phyloP scores from a whole-genome alignment of 2,113 vertebrate genomes.

The Dromiciops gliroides region DNA sequence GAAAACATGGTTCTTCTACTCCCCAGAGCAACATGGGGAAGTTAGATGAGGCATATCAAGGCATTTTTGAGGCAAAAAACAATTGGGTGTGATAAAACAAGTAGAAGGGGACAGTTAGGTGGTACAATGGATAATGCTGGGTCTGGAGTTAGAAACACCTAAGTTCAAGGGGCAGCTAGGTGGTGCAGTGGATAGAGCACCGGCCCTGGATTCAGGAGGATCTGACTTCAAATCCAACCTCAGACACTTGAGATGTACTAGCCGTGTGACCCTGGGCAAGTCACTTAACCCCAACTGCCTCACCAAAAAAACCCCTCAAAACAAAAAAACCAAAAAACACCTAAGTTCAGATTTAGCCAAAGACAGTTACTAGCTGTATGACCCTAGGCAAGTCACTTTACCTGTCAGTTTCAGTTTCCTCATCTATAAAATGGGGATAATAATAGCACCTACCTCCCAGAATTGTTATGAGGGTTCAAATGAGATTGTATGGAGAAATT shows the following conservation, averaged over 20 bases:
- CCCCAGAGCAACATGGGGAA: background rate
- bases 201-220: too few relatives aligned
- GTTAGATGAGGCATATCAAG: background rate
- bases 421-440: slow-evolving; percentile 30
- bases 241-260: too few relatives aligned
- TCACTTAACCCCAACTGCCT: too few relatives aligned
- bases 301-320: background rate
- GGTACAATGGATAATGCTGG: background rate
- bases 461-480: background rate
- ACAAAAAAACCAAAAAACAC: too few relatives aligned
- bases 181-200: too few relatives aligned
- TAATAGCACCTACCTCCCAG: background rate
- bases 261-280: too few relatives aligned
- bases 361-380: background rate
- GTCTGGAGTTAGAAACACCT: background rate
- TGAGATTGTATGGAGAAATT: slow-evolving; percentile 7
- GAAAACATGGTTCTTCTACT: background rate
- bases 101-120: background rate
- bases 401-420: slow-evolving; percentile 8
- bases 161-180: background rate
- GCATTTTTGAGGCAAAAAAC: slow-evolving; percentile 49
- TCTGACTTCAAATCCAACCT: too few relatives aligned
- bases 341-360: background rate
- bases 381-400: background rate
- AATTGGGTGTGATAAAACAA: background rate